Evolutionary conservation across 2,113 vertebrate genomes (phyloP).

Genomic region (Odontesthes bonariensis): DNA sequence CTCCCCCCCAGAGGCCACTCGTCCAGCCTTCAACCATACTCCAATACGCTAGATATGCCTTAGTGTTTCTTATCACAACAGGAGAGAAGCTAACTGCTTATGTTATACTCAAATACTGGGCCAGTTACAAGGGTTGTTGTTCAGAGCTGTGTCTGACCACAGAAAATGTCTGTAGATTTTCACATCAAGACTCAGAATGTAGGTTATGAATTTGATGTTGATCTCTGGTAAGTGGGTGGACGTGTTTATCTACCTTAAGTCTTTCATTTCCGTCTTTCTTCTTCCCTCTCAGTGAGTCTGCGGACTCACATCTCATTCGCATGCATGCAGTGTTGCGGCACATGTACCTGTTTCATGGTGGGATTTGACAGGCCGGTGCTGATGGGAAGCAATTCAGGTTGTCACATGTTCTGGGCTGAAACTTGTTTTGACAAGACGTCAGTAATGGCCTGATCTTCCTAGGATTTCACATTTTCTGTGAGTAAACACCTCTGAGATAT

Average conservation of each 20-base stretch:
- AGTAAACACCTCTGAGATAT: conserved; percentile 26
- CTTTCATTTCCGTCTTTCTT: conserved; percentile 1
- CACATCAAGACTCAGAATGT: conserved; percentile 51
- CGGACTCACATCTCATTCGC: conserved; percentile 33
- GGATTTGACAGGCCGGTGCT: conserved; percentile 65
- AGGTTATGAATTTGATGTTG: conserved; percentile 61
- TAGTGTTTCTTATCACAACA: conserved; percentile 31
- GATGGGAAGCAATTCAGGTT: conserved; percentile 69
- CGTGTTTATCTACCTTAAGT: conserved; percentile 21
- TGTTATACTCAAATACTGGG: conserved; percentile 31
- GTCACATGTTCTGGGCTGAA: conserved; percentile 65
- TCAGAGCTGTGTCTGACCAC: conserved; percentile 1
- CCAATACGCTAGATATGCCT: conserved; percentile 53
- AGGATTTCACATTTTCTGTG: conserved; percentile 23
- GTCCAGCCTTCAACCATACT: conserved; percentile 49
- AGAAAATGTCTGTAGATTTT: conserved; percentile 42
- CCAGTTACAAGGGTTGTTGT: conserved; percentile 19
- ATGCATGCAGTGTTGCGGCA: conserved; percentile 52
- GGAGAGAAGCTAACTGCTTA: conserved; percentile 20
- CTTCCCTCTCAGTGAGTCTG: background rate
- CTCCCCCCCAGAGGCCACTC: conserved; percentile 50
- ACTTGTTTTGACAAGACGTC: conserved; percentile 49
- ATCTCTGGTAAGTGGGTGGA: conserved; percentile 55
- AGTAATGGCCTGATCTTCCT: conserved; percentile 39
- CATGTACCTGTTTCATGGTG: conserved; percentile 51